Base-by-base conservation (phyloP, 2,888 invertebrate genomes). In the Agrotis exclamationis region DNA sequence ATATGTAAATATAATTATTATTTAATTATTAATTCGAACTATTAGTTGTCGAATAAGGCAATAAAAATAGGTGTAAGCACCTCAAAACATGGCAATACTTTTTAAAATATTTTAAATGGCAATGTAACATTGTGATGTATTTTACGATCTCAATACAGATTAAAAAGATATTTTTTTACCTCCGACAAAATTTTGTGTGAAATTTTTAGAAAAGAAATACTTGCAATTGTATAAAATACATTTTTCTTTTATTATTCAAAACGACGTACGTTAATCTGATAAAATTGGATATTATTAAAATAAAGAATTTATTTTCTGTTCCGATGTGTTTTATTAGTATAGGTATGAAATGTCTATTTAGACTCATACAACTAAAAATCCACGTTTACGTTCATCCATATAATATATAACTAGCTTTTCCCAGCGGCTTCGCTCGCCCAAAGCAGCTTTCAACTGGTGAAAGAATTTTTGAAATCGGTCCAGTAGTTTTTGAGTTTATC, bases 261-360 rank as follows among this genome's bases (percentile, higher is more conserved):
- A 84, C 87, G 89, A 85, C 89, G 39, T 93, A 88, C 86, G 92
- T 94, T 93, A 93, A 95, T 94, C 94, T 95, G 94, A 95, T 95
- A 60, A 90, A 92, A 95, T 95, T 95, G 94, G 96, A 95, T 94
- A 93, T 94, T 92, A 94, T 85, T 93, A 92, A 91, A 94, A 94
- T 95, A 95, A 96, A 96, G 95, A 96, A 95, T 96, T 96, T 96
- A 95, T 95, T 96, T 95, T 94, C 94, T 96, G 96, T 96, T 96
- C 85, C 87, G 89, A 85, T 88, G 88, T 84, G 79, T 94, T 91
- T 94, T 84, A 89, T 90, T 92, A n/a, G 2, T 39, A 20, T 47
- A 9, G 6, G 3, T 57, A 67, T 63, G 33, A 7, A 33, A 33
- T 33, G n/a, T n/a, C n/a, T n/a, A n/a, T n/a, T n/a, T n/a, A n/a